A percentile compares a stretch with the other conserved stretches of the same genome.
Evolutionary conservation across 2,113 vertebrate genomes (phyloP).

Genomic region (Lasiurus cinereus): DNA sequence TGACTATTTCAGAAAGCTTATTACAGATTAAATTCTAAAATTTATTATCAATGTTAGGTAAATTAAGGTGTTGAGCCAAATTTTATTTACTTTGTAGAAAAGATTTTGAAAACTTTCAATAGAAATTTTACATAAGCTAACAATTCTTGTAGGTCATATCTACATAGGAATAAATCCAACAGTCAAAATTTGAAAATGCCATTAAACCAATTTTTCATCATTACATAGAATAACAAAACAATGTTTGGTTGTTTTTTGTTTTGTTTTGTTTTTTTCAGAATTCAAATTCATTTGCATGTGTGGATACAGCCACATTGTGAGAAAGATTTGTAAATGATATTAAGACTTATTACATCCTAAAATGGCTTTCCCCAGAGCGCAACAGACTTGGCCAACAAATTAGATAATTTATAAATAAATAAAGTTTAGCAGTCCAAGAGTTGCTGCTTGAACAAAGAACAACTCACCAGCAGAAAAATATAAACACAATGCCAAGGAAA

Average conservation of each 20-base stretch:
- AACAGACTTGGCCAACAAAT: conserved; percentile 61
- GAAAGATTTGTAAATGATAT: conserved; percentile 34
- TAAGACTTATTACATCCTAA: conserved; percentile 47
- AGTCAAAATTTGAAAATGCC: conserved; percentile 22
- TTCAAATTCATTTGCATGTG: conserved; percentile 50
- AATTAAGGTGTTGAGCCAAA: not conserved
- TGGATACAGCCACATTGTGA: not conserved
- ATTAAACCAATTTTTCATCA: not conserved
- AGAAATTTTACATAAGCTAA: not conserved
- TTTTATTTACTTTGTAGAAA: not conserved
- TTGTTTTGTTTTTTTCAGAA: not conserved
- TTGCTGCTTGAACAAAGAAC: conserved; percentile 33
- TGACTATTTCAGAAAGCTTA: not conserved
- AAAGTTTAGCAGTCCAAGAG: not conserved
- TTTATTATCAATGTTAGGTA: conserved; percentile 2
- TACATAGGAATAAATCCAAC: conserved; percentile 28
- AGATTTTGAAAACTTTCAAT: not conserved
- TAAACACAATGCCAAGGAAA: not conserved
- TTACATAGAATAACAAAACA: conserved; percentile 16
- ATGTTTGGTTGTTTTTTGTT: not conserved
- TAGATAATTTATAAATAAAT: conserved; percentile 66
- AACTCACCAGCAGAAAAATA: conserved; percentile 14
- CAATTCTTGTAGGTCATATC: not conserved
- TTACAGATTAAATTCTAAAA: conserved; percentile 44
- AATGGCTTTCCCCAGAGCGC: conserved; percentile 25